Base-by-base conservation (phyloP, 2,113 vertebrate genomes). In the Mellivora capensis region DNA sequence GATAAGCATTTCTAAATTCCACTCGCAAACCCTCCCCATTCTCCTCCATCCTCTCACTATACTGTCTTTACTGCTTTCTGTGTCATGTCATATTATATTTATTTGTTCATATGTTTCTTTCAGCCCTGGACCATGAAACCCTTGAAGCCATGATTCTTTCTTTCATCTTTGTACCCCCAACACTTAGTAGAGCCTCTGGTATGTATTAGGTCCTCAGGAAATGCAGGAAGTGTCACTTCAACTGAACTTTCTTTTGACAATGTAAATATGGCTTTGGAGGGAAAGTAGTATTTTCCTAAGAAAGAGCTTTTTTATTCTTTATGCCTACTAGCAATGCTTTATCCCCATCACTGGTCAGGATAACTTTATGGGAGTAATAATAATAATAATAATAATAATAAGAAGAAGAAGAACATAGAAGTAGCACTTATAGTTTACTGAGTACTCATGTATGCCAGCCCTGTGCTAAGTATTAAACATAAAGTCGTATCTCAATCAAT, bases 361-460 rank as follows among this genome's bases (percentile, higher is more conserved):
- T 81, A 93, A 88, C 12, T 80, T 94, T 76, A 54, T 89, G 44
- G 14, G 4, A n/a, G 21, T 86, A 59, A 64, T 47, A n/a, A 61
- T 74, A 42, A 79, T 39, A n/a, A 18, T 54, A 37, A 49, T 14
- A 52, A 52, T 14, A 49, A 49, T 49, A 52, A 52, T 1, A 15
- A 49, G 13, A 15, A 52, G 14, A 52, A 54, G 15, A 18, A 54
- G 52, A 18, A 54, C 18, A 17, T 7, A 31, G 3, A 8, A 74
- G 15, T 23, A 67, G 21, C 4, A 18, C 25, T 42, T 80, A n/a
- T 25, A 79, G 7, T 49, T 57, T 62, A 59, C 27, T 57, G 64
- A 93, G 44, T 4, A 64, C 37, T 72, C 77, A 11, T 44, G 21
- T 80, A 57, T 82, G 6, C 17, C 42, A 59, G 52, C 13, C 34